Percentiles rank a stretch among this genome's conserved stretches.
These are phyloP conservation scores for Channallabes apus DNA, from an alignment of 2,797 vertebrate genomes.

Conservation along the genomic window DNA sequence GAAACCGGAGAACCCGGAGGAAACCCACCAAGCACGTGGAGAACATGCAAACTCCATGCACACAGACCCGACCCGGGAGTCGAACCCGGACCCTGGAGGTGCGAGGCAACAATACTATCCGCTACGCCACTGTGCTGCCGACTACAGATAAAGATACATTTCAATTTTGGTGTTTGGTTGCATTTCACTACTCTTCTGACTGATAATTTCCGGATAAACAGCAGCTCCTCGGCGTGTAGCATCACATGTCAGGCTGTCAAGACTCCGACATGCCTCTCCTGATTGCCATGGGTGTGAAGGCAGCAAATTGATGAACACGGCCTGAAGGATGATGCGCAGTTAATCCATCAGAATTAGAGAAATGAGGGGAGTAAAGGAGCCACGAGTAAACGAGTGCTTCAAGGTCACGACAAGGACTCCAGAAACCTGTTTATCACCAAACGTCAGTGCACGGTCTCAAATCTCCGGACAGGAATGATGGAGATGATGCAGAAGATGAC, in stretches of 20 bases:
- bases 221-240: not conserved
- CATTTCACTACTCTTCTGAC: not conserved
- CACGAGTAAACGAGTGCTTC: not conserved
- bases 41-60: too few relatives aligned
- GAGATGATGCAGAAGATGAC: not conserved
- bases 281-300: not conserved
- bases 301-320: not conserved
- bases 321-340: constrained; percentile 22
- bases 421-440: not conserved
- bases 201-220: not conserved
- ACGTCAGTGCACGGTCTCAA: not conserved
- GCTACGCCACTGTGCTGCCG: too few relatives aligned
- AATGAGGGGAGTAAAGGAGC: not conserved
- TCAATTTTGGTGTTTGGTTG: not conserved
- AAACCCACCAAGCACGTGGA: too few relatives aligned
- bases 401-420: not conserved
- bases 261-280: not conserved
- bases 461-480: too few relatives aligned
- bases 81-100: too few relatives aligned
- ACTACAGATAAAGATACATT: not conserved
- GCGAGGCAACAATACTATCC: too few relatives aligned
- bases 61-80: too few relatives aligned
- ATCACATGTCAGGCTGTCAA: not conserved
- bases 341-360: constrained; percentile 26
- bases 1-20: too few relatives aligned